Evolutionary conservation across 1,140 invertebrate genomes (phyloP).

Genomic region (Hypothenemus hampei): DNA sequence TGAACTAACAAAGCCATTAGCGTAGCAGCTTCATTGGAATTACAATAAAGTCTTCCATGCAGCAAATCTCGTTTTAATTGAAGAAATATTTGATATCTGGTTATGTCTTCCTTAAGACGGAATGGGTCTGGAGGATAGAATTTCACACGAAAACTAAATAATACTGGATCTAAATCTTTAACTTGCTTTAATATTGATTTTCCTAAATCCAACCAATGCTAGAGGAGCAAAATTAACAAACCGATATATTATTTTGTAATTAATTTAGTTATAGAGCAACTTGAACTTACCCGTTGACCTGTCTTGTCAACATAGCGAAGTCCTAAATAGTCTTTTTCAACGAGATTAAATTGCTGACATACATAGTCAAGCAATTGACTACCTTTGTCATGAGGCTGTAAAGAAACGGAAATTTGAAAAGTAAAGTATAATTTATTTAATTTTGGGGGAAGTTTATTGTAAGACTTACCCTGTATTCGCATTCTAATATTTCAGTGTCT

Average conservation of each 20-base stretch:
- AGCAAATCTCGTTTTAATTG: slow-evolving; percentile 91
- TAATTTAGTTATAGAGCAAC: neutral
- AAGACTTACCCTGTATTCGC: slow-evolving; percentile 82
- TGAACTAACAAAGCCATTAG: slow-evolving; percentile 91
- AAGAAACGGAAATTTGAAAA: slow-evolving; percentile 34
- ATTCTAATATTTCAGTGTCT: slow-evolving; percentile 90
- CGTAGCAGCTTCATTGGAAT: slow-evolving; percentile 79
- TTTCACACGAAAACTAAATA: slow-evolving; percentile 91
- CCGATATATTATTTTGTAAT: neutral
- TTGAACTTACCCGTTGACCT: slow-evolving; percentile 77
- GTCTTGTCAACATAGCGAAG: slow-evolving; percentile 88
- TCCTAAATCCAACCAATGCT: slow-evolving; percentile 95
- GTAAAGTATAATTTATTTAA: neutral
- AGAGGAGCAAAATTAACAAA: slow-evolving; percentile 47
- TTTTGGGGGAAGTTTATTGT: slow-evolving; percentile 2
- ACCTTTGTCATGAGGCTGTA: slow-evolving; percentile 88
- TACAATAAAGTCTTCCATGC: slow-evolving; percentile 91
- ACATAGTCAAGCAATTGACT: slow-evolving; percentile 90
- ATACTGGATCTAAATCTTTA: slow-evolving; percentile 82
- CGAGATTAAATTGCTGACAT: slow-evolving; percentile 87
- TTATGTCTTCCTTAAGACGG: slow-evolving; percentile 79
- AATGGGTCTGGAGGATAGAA: slow-evolving; percentile 91
- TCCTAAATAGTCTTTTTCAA: slow-evolving; percentile 97
- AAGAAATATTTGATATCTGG: slow-evolving; percentile 87
- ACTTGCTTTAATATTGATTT: slow-evolving; percentile 93